Base-by-base conservation (phyloP, 2,797 vertebrate genomes). In the Pangasius krempfi region DNA sequence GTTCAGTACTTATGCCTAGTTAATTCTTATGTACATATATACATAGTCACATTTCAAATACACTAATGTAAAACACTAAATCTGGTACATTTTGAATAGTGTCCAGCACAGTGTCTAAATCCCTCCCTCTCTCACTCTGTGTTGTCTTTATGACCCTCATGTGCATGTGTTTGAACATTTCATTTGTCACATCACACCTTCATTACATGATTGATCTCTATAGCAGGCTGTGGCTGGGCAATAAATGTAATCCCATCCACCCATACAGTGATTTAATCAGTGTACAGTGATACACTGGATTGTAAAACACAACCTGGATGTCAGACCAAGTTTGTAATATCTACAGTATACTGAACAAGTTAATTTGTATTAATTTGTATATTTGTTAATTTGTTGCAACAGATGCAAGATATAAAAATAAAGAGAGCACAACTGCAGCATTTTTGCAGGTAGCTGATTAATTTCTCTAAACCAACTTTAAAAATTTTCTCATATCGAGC, bases 251-350 rank as follows among this genome's bases (percentile, higher is more conserved):
- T 87, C 44, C 30, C 58, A 87, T 73, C 58, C 79, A 16, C 4
- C 40, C 40, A 40, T 47, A 76, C 73, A 78, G 25, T 87, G 81
- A 89, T 87, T 89, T 84, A 87, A 89, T 87, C 88, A 89, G 80
- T 27, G 70, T 78, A 80, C 40, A 40, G 40, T 40, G 80, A 60
- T 84, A 70, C 8, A 30, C 27, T 52, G 80, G 30, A 12, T 47
- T 86, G 16, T 44, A 60, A 20, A 86, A 86, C 13, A 86, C 47
- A 40, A 62, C 64, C 72, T 27, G 54, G 18, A 33, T 56, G 7
- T 18, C 18, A 37, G 78, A 3, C 52, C 33, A 20, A 81, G 30
- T 37, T 22, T 37, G 78, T 56, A 37, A 58, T 37, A 81, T 79
- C 14, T 2, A 81, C 8, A 37, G 20, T 30, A 79, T 56, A 78